Percentiles rank a stretch among this genome's conserved stretches.
These are phyloP conservation scores for Halictus ligatus DNA, from an alignment of 2,888 invertebrate species.

Conservation along the genomic window DNA sequence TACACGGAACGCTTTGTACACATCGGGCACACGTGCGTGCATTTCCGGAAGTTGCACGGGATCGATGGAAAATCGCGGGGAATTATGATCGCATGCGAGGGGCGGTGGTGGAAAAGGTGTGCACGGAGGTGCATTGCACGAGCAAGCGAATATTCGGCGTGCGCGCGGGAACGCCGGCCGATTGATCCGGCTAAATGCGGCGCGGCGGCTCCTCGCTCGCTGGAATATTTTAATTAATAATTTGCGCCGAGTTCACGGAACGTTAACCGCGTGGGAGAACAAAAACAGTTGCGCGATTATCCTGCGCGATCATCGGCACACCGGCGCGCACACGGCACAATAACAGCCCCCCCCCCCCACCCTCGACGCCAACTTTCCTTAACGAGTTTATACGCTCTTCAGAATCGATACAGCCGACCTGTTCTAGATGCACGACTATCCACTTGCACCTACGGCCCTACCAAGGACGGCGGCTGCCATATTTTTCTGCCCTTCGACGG, in stretches of 20 bases:
- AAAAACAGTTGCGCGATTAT: slow-evolving; percentile 19
- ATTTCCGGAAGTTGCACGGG: background rate
- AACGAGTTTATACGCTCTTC: slow-evolving; percentile 54
- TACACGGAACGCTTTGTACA: no score
- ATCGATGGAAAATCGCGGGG: background rate
- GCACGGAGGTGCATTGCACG: background rate
- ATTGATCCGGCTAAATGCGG: background rate
- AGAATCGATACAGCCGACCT: slow-evolving; percentile 50
- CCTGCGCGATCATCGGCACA: slow-evolving; percentile 25
- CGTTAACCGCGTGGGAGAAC: slow-evolving; percentile 6
- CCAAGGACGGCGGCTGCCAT: background rate
- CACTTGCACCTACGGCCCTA: background rate
- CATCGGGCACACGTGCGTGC: background rate
- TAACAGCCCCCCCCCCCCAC: background rate
- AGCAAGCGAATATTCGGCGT: background rate
- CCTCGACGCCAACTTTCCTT: slow-evolving; percentile 48
- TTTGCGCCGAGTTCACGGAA: slow-evolving; percentile 12
- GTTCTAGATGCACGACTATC: background rate
- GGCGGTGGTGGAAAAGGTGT: background rate
- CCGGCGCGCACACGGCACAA: slow-evolving; percentile 18
- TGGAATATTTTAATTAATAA: slow-evolving; percentile 39
- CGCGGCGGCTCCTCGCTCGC: background rate
- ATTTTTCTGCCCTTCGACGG: background rate
- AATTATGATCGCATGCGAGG: background rate
- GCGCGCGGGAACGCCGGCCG: slow-evolving; percentile 3